Evolutionary conservation across 2,888 invertebrate species (phyloP), one percentile per base, ranked within the genome.

Genomic region (Hirtodrosophila alboralis): DNA sequence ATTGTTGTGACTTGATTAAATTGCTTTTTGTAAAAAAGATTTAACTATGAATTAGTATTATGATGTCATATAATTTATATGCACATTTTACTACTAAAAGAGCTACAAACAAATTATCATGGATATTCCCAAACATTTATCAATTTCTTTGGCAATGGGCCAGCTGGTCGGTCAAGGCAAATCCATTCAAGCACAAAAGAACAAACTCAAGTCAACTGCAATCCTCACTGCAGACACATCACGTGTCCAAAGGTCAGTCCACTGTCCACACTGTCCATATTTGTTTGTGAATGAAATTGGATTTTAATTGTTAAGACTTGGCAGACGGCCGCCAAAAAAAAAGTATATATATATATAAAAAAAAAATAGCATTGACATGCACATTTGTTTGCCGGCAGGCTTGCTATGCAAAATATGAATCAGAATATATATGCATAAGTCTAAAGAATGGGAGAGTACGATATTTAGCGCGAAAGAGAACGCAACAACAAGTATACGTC

Each of bases 211-310:
- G 41, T 33, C 16, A 58, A 45, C 33, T 40, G 41, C 45, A 41
- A 30, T 51, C 18, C 33, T 40, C 38, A 21, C 31, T 18, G 47
- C 47, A 34, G 14, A 12, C 23, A 21, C 45, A 44, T 51, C 61
- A 67, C 66, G 67, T 67, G 66, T n/a, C 33, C 18, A 27, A 21
- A 37, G 68, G 43, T 34, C 68, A 53, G 34, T 40, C 14, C 30
- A 38, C 36, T 36, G 41, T 38, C 37, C 45, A 53, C 28, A 53
- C 28, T 30, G 23, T 57, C 28, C 62, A 43, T 58, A 58, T 48
- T 49, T 66, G 33, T 78, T 69, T 74, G 66, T 81, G 79, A 83
- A 78, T 78, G 83, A 73, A 79, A 79, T 73, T 70, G 75, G 62
- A 64, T 67, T 79, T 78, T 79, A 83, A 79, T 79, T 83, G 78